These are phyloP conservation scores for Cephalopachus bancanus DNA, from an alignment of 2,797 vertebrate species.

Conservation along the genomic window DNA sequence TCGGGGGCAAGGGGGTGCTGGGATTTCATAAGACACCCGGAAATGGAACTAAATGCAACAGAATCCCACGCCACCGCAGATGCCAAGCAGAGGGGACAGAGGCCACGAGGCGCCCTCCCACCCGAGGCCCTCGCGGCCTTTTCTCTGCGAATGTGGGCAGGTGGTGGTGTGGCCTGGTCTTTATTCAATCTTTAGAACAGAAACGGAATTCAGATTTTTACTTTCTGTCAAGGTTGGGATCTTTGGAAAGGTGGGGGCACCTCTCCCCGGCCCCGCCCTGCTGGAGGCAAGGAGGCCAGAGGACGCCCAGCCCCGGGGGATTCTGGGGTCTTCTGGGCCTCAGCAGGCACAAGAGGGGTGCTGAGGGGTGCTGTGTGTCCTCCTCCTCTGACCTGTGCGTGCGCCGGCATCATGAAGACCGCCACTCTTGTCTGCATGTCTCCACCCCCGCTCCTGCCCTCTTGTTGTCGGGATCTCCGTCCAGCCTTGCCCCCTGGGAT, in stretches of 20 bases:
- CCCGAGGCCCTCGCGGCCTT: accelerated
- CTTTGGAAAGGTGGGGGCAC: not conserved
- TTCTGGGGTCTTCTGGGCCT: not conserved
- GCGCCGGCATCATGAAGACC: not conserved
- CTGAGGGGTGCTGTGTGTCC: not conserved
- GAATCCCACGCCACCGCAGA: too few species aligned
- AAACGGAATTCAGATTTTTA: accelerated
- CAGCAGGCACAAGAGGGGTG: too few species aligned
- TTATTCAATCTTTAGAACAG: too few species aligned
- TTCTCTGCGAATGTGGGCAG: accelerated
- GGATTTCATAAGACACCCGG: not conserved
- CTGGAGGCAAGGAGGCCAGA: not conserved
- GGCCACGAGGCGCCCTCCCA: not conserved
- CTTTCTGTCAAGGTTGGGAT: too few species aligned
- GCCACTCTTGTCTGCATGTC: accelerated
- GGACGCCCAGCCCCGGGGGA: too few species aligned
- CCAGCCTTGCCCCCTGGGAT: too few species aligned
- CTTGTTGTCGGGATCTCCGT: too few species aligned
- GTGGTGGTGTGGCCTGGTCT: accelerated
- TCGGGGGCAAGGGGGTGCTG: not conserved
- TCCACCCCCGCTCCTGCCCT: not conserved
- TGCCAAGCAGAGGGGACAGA: accelerated
- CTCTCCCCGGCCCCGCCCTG: too few species aligned
- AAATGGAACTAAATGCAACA: too few species aligned
- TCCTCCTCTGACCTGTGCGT: not conserved